Evolutionary conservation across 2,113 vertebrate genomes (phyloP).

Genomic region (Grallaria varia): DNA sequence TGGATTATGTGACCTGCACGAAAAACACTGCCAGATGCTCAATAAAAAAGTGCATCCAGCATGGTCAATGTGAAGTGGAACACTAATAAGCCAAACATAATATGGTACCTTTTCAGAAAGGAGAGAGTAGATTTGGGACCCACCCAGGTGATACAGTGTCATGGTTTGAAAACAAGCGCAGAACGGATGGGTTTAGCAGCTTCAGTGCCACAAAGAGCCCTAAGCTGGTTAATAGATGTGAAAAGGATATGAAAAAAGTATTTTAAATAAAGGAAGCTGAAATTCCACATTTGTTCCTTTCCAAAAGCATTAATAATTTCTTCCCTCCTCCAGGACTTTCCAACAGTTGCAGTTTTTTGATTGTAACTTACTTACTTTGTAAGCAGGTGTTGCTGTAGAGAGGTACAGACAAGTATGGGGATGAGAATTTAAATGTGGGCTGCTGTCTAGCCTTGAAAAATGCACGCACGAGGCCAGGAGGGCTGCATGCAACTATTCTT

Average conservation of each 20-base stretch:
- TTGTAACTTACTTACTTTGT: background rate
- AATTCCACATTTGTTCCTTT: background rate
- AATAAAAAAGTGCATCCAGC: background rate
- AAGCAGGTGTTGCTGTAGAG: background rate
- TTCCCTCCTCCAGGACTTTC: background rate
- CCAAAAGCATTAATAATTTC: background rate
- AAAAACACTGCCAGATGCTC: background rate
- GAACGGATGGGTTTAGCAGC: background rate
- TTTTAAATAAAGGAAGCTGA: background rate
- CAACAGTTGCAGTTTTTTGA: background rate
- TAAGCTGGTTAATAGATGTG: background rate
- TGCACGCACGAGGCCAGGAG: fast-evolving
- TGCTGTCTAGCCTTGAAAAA: background rate
- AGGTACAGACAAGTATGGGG: background rate
- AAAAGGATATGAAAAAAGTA: background rate
- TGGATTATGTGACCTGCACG: background rate
- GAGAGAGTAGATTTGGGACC: background rate
- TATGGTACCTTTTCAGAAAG: background rate
- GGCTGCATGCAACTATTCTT: background rate
- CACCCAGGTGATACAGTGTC: background rate
- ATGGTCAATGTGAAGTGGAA: background rate
- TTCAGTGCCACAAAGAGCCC: background rate
- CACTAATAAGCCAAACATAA: background rate
- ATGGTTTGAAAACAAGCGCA: background rate
- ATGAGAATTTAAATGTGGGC: background rate